Evolutionary conservation across 2,888 invertebrate species (phyloP).

Genomic region (Tholera decimalis): DNA sequence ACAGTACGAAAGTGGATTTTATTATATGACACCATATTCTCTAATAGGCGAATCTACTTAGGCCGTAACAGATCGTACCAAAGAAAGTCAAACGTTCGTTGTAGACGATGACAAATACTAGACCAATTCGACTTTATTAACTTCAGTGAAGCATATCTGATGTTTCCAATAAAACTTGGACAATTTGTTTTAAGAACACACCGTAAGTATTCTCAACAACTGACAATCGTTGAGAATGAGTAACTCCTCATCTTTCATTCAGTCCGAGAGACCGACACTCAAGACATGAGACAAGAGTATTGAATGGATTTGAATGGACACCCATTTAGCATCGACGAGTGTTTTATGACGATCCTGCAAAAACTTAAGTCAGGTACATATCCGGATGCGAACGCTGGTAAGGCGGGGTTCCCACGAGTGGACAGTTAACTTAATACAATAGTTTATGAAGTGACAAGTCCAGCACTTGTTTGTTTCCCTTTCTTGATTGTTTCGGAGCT

Average conservation of each 20-base stretch:
- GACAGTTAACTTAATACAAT: constrained; percentile 76
- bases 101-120: constrained; percentile 12
- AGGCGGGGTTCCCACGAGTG: constrained; percentile 84
- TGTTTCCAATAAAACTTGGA: constrained; percentile 61
- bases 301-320: constrained; percentile 73
- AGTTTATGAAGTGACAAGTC: constrained; percentile 85
- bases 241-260: constrained; percentile 65
- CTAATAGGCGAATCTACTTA: too few relatives aligned
- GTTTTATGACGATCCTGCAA: constrained; percentile 84
- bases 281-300: constrained; percentile 67
- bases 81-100: background rate
- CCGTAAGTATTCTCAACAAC: constrained; percentile 69
- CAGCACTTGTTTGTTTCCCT: constrained; percentile 79
- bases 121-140: constrained; percentile 1
- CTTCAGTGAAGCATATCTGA: constrained; percentile 28
- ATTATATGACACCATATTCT: too few relatives aligned
- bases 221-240: constrained; percentile 66
- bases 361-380: constrained; percentile 82
- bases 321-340: constrained; percentile 83
- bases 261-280: constrained; percentile 69
- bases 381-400: constrained; percentile 86
- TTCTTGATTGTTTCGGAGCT: constrained; percentile 73
- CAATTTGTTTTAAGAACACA: constrained; percentile 68
- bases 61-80: too few relatives aligned
- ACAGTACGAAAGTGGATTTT: too few relatives aligned